These are phyloP conservation scores for Potorous gilbertii DNA, from an alignment of 2,797 vertebrate species.

Conservation along the genomic window DNA sequence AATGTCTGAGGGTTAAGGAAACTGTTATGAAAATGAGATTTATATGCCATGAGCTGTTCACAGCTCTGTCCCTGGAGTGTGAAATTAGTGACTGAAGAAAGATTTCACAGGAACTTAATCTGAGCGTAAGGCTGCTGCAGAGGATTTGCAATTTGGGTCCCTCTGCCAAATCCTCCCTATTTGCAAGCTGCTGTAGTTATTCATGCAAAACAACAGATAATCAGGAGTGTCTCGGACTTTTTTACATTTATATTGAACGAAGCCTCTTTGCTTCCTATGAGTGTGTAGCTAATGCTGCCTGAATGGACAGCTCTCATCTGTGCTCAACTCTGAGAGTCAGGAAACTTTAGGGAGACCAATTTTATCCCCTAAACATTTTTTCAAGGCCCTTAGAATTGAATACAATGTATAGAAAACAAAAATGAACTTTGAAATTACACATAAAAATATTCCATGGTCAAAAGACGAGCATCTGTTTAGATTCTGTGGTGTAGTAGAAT, in stretches of 20 bases:
- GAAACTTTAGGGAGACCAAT: accelerated
- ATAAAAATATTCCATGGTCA: slow-evolving; percentile 37
- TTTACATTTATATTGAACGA: slow-evolving; percentile 66
- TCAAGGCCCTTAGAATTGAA: not conserved
- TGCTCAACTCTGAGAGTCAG: not conserved
- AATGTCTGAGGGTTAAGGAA: slow-evolving; percentile 65
- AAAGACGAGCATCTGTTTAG: not conserved
- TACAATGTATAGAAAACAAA: not conserved
- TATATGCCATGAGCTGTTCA: slow-evolving; percentile 63
- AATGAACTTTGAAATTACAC: not conserved
- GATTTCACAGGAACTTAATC: slow-evolving; percentile 78
- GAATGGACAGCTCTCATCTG: not conserved
- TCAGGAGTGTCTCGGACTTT: slow-evolving; percentile 58
- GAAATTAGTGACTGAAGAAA: slow-evolving; percentile 79
- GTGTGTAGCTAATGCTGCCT: slow-evolving; percentile 17
- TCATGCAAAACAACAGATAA: slow-evolving; percentile 73
- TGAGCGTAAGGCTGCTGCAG: slow-evolving; percentile 51
- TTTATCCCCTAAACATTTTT: not conserved
- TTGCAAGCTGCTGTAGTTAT: slow-evolving; percentile 72
- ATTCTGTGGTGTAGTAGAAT: not conserved
- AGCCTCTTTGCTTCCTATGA: not conserved
- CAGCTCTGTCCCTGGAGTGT: slow-evolving; percentile 72
- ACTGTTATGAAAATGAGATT: slow-evolving; percentile 73
- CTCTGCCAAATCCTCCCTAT: slow-evolving; percentile 75
- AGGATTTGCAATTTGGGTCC: slow-evolving; percentile 64